These are phyloP conservation scores for Asbolus verrucosus DNA, from an alignment of 1,140 invertebrate genomes.

Conservation along the genomic window DNA sequence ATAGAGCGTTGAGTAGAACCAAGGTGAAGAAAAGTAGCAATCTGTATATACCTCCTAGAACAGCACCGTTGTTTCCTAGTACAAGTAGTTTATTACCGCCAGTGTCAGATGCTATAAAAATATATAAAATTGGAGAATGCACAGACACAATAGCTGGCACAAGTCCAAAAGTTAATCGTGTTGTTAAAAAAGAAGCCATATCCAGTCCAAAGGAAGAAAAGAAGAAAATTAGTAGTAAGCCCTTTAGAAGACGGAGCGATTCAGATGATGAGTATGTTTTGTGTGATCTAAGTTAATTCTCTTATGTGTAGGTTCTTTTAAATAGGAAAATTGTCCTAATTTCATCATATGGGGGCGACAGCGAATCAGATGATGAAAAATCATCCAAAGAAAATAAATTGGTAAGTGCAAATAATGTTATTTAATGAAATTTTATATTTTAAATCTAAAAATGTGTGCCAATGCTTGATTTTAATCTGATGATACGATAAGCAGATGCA, in stretches of 20 bases:
- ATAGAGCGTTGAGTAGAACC: constrained; percentile 50
- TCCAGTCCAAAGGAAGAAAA: constrained; percentile 19
- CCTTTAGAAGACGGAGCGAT: constrained; percentile 54
- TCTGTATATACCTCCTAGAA: constrained; percentile 49
- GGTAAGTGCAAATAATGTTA: neutral
- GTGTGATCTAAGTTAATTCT: constrained; percentile 34
- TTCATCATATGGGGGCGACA: constrained; percentile 69
- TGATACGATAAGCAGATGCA: constrained; percentile 45
- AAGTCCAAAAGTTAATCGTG: constrained; percentile 14
- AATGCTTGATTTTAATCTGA: constrained; percentile 29
- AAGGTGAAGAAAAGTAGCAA: constrained; percentile 42
- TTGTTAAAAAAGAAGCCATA: constrained; percentile 16
- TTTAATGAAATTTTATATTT: no score
- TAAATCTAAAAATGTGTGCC: constrained; percentile 1
- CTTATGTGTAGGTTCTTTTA: constrained; percentile 56
- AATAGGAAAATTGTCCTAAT: constrained; percentile 74
- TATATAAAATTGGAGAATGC: constrained; percentile 49
- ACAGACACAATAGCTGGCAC: constrained; percentile 1
- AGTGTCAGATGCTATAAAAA: constrained; percentile 45
- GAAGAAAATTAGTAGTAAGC: constrained; percentile 42
- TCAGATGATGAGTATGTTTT: constrained; percentile 69
- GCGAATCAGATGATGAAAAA: constrained; percentile 64
- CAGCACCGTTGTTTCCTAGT: constrained; percentile 48
- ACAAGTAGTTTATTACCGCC: constrained; percentile 35
- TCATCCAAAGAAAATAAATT: constrained; percentile 35